Evolutionary conservation across 35 echinoderm and acorn worm genomes (phyloP).

Genomic region (Strongylocentrotus purpuratus): DNA sequence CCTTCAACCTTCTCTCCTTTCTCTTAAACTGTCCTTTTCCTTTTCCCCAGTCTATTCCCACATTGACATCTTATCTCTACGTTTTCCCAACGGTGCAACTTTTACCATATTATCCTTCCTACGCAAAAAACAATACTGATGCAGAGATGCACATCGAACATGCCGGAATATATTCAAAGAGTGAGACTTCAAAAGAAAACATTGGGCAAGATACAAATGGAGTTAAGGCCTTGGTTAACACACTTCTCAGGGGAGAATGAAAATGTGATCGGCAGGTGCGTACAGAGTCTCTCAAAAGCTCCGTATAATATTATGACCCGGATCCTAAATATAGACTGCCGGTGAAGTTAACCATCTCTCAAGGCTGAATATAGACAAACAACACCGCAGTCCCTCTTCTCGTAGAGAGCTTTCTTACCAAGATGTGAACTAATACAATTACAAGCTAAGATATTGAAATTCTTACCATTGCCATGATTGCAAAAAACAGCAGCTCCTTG

Average conservation of each 20-base stretch:
- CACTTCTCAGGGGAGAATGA: not conserved
- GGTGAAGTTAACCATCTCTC: not conserved
- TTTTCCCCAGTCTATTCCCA: not conserved
- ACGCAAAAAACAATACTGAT: not conserved
- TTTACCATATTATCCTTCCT: not conserved
- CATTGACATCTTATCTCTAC: not conserved
- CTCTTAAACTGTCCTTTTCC: not conserved
- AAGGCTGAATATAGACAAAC: not conserved
- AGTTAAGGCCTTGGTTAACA: not conserved
- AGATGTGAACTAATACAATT: not conserved
- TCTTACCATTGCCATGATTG: not conserved
- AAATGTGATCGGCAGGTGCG: constrained; percentile 5
- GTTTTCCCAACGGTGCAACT: not conserved
- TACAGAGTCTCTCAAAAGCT: not conserved
- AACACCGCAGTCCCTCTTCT: not conserved
- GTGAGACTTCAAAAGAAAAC: not conserved
- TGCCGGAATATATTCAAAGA: not conserved
- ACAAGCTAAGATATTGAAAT: not conserved
- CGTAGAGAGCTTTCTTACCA: not conserved
- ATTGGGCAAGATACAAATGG: not conserved
- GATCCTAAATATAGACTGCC: not conserved
- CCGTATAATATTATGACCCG: not conserved
- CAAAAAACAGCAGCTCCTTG: not conserved
- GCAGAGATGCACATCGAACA: not conserved
- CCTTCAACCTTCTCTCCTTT: not conserved